Conservation (phyloP, 2,113 vertebrate genomes). For the Equus quagga region DNA sequence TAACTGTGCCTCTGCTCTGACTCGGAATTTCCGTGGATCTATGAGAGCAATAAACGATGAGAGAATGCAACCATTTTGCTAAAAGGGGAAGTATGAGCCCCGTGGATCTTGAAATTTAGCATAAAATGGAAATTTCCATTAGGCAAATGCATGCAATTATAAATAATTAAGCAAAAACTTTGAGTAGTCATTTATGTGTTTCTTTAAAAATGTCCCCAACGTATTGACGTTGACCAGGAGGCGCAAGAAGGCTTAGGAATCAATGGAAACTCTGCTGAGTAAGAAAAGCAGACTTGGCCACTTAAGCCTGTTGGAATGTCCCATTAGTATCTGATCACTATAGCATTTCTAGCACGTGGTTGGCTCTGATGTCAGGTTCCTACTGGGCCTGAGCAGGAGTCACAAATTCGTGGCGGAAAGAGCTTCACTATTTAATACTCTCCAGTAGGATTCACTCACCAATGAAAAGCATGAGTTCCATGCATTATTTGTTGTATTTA, state of each 20-base stretch:
- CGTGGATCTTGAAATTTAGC: slow-evolving; percentile 66
- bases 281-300: not conserved
- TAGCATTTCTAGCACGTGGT: slow-evolving; percentile 76
- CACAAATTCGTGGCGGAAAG: slow-evolving; percentile 61
- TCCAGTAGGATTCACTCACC: slow-evolving; percentile 51
- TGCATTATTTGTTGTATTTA: slow-evolving; percentile 42
- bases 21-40: not conserved
- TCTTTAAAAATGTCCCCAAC: slow-evolving; percentile 64
- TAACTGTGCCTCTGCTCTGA: not conserved
- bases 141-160: slow-evolving; percentile 58
- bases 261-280: slow-evolving; percentile 74
- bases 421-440: slow-evolving; percentile 56
- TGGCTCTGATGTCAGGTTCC: slow-evolving; percentile 66
- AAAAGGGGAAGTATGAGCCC: not conserved
- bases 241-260: slow-evolving; percentile 47
- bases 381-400: slow-evolving; percentile 55
- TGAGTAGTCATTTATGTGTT: slow-evolving; percentile 65
- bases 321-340: slow-evolving; percentile 62
- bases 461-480: not conserved
- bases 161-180: slow-evolving; percentile 76
- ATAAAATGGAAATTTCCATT: not conserved
- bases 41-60: not conserved
- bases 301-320: slow-evolving; percentile 31
- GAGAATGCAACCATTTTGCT: not conserved
- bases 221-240: slow-evolving; percentile 51